phyloP scores from a whole-genome alignment of 2,113 vertebrate genomes.

The Spilogale gracilis region DNA sequence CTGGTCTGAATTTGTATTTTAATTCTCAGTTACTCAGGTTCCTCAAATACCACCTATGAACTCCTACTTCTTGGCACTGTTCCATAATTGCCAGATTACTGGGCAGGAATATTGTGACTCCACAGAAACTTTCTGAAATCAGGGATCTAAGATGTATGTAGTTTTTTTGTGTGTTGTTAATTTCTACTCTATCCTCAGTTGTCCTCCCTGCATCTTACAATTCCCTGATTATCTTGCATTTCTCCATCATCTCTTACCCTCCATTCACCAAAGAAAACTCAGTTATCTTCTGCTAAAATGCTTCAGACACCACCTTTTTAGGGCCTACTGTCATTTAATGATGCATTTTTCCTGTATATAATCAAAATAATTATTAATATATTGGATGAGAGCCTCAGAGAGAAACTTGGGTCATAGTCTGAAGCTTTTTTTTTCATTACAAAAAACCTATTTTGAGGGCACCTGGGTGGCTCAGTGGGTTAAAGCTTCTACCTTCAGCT shows the following conservation, averaged over 20 bases:
- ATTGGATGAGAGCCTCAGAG: background rate
- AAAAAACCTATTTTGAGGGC: background rate
- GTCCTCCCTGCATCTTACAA: background rate
- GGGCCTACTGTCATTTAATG: background rate
- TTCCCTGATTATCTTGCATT: background rate
- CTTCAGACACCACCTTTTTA: background rate
- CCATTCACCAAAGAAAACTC: background rate
- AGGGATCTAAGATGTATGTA: background rate
- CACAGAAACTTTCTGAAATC: background rate
- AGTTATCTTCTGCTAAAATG: background rate
- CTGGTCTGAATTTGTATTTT: conserved; percentile 3
- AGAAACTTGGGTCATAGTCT: background rate
- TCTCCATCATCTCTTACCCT: background rate
- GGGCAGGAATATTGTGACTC: background rate
- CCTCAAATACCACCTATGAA: background rate
- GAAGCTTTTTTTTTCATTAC: background rate
- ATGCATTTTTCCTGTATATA: background rate
- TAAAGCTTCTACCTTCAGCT: no score
- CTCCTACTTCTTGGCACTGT: background rate
- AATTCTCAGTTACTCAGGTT: background rate
- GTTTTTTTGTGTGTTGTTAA: background rate
- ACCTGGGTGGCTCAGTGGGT: no score
- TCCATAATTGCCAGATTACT: background rate
- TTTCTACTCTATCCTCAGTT: background rate
- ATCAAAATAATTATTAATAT: background rate